Evolutionary conservation across 2,888 invertebrate genomes (phyloP).

Genomic region (Hoplodrina blanda): DNA sequence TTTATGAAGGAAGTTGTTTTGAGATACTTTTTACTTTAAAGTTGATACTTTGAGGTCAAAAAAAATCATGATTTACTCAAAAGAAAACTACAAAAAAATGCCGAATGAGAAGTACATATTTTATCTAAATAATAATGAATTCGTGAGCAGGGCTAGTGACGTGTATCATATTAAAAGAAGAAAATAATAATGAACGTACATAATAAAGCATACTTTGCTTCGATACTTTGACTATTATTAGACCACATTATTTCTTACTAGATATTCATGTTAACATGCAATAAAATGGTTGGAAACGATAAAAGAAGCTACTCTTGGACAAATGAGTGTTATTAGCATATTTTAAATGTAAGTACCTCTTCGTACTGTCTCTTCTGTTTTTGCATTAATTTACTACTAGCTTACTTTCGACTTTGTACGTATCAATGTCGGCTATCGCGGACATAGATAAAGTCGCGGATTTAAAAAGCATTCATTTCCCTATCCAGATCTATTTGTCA

Average conservation of each 20-base stretch:
- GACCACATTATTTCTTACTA: neutral
- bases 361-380: slow-evolving; percentile 15
- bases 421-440: neutral
- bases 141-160: too few relatives aligned
- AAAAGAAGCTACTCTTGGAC: neutral
- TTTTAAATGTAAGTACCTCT: slow-evolving; percentile 21
- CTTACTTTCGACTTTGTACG: neutral
- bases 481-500: too few relatives aligned
- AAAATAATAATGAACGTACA: too few relatives aligned
- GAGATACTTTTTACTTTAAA: neutral
- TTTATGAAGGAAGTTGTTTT: too few relatives aligned
- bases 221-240: neutral
- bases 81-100: too few relatives aligned
- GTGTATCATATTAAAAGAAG: too few relatives aligned
- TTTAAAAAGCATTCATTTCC: too few relatives aligned
- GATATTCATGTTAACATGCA: neutral
- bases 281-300: slow-evolving; percentile 13
- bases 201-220: too few relatives aligned
- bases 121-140: too few relatives aligned
- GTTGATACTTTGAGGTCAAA: neutral
- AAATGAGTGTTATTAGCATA: slow-evolving; percentile 48
- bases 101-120: too few relatives aligned
- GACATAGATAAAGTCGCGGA: too few relatives aligned
- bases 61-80: too few relatives aligned
- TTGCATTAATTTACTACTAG: slow-evolving; percentile 18